phyloP scores from a whole-genome alignment of 2,113 vertebrate species.

The Cepphus grylle region DNA sequence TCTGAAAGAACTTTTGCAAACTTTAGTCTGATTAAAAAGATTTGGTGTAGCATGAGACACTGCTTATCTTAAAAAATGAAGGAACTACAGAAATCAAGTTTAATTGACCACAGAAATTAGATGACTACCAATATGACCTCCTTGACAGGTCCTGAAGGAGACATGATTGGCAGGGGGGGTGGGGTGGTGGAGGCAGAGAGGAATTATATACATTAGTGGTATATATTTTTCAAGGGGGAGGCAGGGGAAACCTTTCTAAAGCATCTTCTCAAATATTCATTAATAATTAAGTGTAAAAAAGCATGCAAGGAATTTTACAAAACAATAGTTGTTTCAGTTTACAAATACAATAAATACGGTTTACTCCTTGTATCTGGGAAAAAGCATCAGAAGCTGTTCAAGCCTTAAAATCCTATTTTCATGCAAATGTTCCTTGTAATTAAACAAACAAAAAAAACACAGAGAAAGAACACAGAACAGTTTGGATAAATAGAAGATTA shows the following conservation, averaged over 20 bases:
- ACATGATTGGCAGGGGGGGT: neutral
- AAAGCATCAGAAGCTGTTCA: conserved; percentile 3
- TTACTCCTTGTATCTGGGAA: neutral
- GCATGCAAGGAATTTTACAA: neutral
- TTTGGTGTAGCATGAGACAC: neutral
- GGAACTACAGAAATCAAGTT: neutral
- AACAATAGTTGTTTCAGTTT: neutral
- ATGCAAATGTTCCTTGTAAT: conserved; percentile 53
- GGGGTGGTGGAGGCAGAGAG: neutral
- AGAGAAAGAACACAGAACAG: neutral
- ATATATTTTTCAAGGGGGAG: neutral
- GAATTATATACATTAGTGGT: neutral
- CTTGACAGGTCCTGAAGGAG: neutral
- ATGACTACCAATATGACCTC: neutral
- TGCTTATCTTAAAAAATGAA: neutral
- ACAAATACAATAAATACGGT: neutral
- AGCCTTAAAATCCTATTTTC: conserved; percentile 46
- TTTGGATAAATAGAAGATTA: conserved; percentile 33
- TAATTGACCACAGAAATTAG: neutral
- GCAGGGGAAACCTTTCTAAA: neutral
- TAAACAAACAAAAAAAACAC: conserved; percentile 7
- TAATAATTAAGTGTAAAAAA: neutral
- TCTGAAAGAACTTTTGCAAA: neutral
- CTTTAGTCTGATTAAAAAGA: neutral
- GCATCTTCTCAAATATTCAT: neutral